phyloP scores from a whole-genome alignment of 2,797 vertebrate species.

The Sciaenops ocellatus region DNA sequence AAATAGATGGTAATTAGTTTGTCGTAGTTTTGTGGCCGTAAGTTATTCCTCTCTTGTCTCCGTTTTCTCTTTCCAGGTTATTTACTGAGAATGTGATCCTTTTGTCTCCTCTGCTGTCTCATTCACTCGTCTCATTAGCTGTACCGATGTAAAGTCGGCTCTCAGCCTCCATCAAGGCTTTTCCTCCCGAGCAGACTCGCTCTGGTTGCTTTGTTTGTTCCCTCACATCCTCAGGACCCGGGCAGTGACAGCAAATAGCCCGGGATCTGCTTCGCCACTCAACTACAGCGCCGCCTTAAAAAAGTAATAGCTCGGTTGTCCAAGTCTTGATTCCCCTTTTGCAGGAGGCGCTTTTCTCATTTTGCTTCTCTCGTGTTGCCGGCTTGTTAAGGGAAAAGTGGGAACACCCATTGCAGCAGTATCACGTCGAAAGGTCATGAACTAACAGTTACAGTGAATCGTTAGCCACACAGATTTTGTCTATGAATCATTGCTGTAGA shows the following conservation, averaged over 20 bases:
- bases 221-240: constrained; percentile 54
- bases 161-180: constrained; percentile 50
- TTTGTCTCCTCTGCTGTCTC: constrained; percentile 18
- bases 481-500: constrained; percentile 6
- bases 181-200: constrained; percentile 38
- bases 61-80: constrained; percentile 35
- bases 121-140: constrained; percentile 64
- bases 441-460: constrained; percentile 10
- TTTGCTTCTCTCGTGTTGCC: neutral
- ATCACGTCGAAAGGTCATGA: constrained; percentile 25
- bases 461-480: constrained; percentile 9
- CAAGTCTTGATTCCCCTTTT: constrained; percentile 26
- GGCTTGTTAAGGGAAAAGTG: constrained; percentile 36
- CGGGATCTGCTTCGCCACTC: constrained; percentile 23
- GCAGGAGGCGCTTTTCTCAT: neutral
- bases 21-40: constrained; percentile 20
- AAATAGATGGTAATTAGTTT: constrained; percentile 33
- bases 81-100: constrained; percentile 39
- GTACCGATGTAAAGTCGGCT: constrained; percentile 26
- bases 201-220: constrained; percentile 45
- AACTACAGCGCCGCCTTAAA: constrained; percentile 7
- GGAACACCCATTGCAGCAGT: constrained; percentile 6
- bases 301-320: constrained; percentile 26
- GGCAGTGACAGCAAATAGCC: constrained; percentile 47
- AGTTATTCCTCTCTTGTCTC: constrained; percentile 5